Percentiles rank a stretch among this genome's conserved stretches.
Evolutionary conservation across 2,113 vertebrate species (phyloP).

Genomic region (Aepyceros melampus): DNA sequence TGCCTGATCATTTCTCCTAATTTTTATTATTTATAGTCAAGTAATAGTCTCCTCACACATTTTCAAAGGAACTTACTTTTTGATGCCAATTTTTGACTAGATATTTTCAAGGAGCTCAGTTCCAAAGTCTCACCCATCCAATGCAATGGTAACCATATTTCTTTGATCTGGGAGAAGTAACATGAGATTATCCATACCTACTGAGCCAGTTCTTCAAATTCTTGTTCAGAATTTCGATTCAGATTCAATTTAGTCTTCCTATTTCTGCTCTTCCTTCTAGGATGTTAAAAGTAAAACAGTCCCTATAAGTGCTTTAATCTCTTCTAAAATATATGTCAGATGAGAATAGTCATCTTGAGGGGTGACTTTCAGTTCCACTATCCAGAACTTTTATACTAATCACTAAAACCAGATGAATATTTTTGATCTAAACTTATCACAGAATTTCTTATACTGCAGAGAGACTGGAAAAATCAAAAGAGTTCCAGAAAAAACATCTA

Average conservation of each 20-base stretch:
- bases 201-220: constrained; percentile 89
- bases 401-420: constrained; percentile 89
- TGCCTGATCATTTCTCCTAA: constrained; percentile 93
- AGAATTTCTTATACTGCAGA: constrained; percentile 89
- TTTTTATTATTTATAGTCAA: constrained; percentile 89
- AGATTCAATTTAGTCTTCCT: constrained; percentile 65
- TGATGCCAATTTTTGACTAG: constrained; percentile 90
- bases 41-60: constrained; percentile 83
- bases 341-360: constrained; percentile 87
- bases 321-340: constrained; percentile 90
- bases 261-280: constrained; percentile 89
- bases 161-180: constrained; percentile 92
- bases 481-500: no score
- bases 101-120: constrained; percentile 89
- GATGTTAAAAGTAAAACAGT: constrained; percentile 89
- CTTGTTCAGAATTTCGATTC: constrained; percentile 37
- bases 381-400: constrained; percentile 92
- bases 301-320: constrained; percentile 91
- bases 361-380: constrained; percentile 89
- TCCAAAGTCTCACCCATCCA: constrained; percentile 92
- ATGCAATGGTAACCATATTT: constrained; percentile 90
- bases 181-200: constrained; percentile 87
- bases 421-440: constrained; percentile 91
- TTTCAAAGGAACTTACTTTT: constrained; percentile 83
- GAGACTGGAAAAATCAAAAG: no score